These are phyloP conservation scores for Andrena praecox DNA, from an alignment of 2,888 invertebrate genomes.

Conservation along the genomic window DNA sequence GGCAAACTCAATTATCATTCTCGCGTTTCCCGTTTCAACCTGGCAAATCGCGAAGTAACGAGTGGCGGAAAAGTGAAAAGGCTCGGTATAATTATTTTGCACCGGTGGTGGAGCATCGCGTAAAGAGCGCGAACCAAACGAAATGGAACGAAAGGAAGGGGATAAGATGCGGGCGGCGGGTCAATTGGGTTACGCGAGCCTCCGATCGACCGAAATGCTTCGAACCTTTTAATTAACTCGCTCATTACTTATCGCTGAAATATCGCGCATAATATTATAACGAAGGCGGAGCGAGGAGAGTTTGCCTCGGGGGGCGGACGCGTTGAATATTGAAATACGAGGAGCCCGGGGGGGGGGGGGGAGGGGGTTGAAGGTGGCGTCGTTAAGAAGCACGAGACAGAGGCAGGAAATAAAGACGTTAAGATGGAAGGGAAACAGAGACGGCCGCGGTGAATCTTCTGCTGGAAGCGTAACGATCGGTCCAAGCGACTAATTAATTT, in stretches of 20 bases:
- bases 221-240: constrained; percentile 49
- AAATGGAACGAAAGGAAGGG: neutral
- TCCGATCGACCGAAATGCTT: constrained; percentile 16
- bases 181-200: neutral
- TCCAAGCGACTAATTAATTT: constrained; percentile 68
- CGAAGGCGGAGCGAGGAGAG: neutral
- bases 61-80: neutral
- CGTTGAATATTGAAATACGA: too few species aligned
- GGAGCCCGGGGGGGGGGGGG: neutral
- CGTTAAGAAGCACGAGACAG: constrained; percentile 46
- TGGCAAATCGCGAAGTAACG: constrained; percentile 1
- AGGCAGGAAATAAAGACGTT: constrained; percentile 17
- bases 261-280: constrained; percentile 46
- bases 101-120: neutral
- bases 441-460: constrained; percentile 18
- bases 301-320: neutral
- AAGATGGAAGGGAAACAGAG: constrained; percentile 22
- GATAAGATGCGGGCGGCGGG: neutral
- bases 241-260: constrained; percentile 37
- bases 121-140: neutral
- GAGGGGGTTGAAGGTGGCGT: neutral
- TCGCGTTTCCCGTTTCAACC: neutral
- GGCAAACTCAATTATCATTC: neutral
- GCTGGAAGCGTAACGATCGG: constrained; percentile 58
- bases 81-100: constrained; percentile 1